Percentiles rank a stretch among this genome's conserved stretches.
Conservation (phyloP, 1,140 invertebrate genomes). For the Eriosoma lanigerum region DNA sequence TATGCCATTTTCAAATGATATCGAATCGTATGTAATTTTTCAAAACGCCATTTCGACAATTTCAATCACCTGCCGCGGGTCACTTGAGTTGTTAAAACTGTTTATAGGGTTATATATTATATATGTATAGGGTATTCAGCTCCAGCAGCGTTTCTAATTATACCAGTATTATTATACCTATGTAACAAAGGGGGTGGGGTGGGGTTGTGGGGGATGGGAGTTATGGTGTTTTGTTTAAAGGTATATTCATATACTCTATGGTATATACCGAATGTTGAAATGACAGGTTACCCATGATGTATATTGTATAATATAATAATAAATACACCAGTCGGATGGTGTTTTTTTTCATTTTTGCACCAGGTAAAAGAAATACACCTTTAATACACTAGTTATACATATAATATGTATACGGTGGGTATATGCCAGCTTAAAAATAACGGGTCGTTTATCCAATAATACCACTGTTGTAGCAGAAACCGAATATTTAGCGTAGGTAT, state of each 20-base stretch:
- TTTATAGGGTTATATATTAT: constrained; percentile 19
- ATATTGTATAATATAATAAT: neutral
- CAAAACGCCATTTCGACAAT: constrained; percentile 34
- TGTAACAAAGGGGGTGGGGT: no score
- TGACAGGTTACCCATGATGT: constrained; percentile 27
- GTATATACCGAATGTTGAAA: neutral
- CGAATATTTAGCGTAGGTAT: constrained; percentile 30
- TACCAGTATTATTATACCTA: neutral
- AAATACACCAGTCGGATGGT: neutral
- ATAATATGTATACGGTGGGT: neutral
- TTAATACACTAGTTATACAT: no score
- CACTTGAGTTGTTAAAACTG: constrained; percentile 10
- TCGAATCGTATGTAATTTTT: constrained; percentile 21
- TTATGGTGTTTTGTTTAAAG: constrained; percentile 36
- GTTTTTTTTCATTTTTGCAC: constrained; percentile 23
- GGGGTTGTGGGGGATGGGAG: neutral
- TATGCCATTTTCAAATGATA: constrained; percentile 28
- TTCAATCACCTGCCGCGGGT: constrained; percentile 15
- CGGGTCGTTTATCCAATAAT: constrained; percentile 39
- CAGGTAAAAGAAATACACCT: constrained; percentile 38
- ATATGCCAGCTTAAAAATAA: constrained; percentile 23
- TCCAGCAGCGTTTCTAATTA: constrained; percentile 47
- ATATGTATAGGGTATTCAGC: neutral
- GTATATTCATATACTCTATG: neutral
- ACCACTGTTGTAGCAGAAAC: constrained; percentile 18